Conservation (phyloP, 2,113 vertebrate species). For the Hystrix brachyura region DNA sequence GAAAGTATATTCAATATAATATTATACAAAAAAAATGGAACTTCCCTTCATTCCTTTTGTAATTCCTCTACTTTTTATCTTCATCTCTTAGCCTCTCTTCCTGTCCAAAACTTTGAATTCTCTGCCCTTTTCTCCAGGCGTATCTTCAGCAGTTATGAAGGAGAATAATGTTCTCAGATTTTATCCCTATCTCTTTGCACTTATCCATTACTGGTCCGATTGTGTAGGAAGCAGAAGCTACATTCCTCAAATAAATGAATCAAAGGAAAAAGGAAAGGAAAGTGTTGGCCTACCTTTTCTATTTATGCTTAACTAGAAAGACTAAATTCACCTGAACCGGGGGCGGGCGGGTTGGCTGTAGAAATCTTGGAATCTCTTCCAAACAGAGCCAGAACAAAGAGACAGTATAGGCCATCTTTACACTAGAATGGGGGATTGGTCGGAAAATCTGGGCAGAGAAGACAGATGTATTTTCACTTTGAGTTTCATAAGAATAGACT, state of each 20-base stretch:
- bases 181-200: neutral
- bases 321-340: neutral
- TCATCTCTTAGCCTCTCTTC: neutral
- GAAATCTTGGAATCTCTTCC: neutral
- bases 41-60: neutral
- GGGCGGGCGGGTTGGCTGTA: neutral
- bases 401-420: neutral
- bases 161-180: neutral
- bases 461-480: neutral
- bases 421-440: neutral
- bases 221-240: neutral
- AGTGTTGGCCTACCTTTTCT: neutral
- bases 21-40: neutral
- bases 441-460: neutral
- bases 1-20: neutral
- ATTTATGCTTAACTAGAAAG: neutral
- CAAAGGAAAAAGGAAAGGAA: neutral
- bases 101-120: neutral
- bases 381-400: constrained; percentile 6
- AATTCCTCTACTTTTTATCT: neutral
- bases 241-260: neutral
- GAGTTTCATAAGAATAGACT: neutral
- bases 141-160: neutral
- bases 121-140: neutral
- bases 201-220: neutral